Evolutionary conservation across 2,888 invertebrate genomes (phyloP), one percentile per base, ranked within the genome.

Genomic region (Tenthredo notha): DNA sequence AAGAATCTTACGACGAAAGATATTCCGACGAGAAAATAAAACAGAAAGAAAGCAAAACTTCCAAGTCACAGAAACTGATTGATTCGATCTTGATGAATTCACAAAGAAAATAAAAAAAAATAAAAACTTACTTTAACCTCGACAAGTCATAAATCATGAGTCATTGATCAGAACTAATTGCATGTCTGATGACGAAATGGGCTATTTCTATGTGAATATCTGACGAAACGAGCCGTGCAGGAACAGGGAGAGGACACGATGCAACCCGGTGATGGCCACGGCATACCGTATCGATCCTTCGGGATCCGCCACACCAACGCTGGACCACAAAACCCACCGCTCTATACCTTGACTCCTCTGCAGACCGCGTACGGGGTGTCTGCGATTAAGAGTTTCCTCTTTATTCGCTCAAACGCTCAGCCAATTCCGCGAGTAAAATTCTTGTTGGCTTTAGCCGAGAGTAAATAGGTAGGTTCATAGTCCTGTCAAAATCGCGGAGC

Each of bases 251-350:
- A 58, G 80, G 40, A 37, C 18, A 40, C 61, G 80, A 80, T 80
- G 80, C 80, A 80, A 61, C 80, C 80, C 61, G 80, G 80, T 61
- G 10, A 54, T 37, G 40, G 58, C 58, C 58, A 80, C 80, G 40
- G 86, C 84, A 87, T 87, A 89, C 87, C 87, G 90, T 89, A 91
- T 90, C 91, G 91, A 90, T 90, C 90, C 90, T 89, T 85, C 89
- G 88, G 89, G 90, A 90, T n/a, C 86, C 87, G 43, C 67, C 86
- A 78, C 83, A 21, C 29, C 82, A 80, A 37, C 80, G 80, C 61
- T 61, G 61, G 80, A 80, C 80, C 61, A 40, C 80, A 50, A 61
- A 80, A 80, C 61, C 61, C 61, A 12, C 80, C 61, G 37, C 61
- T 80, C 61, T 80, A 80, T 40, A 80, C 61, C 61, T 37, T 40